Conservation (phyloP, 1,140 invertebrate species). For the Oreohelix idahoensis region DNA sequence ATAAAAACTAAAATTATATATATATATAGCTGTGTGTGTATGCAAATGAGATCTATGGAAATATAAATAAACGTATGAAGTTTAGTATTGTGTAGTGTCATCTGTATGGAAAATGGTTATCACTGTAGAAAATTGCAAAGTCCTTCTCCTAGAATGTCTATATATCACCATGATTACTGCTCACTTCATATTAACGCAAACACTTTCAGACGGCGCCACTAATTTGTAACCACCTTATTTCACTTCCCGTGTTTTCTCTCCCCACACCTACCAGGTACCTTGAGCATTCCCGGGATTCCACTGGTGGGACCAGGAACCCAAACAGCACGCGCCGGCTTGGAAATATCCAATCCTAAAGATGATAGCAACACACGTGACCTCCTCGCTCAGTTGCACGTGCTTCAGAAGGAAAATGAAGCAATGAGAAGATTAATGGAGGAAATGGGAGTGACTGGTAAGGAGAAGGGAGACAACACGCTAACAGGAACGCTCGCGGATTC, state of each 20-base stretch:
- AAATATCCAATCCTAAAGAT: constrained; percentile 17
- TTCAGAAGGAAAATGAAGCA: constrained; percentile 45
- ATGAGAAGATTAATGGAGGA: constrained; percentile 33
- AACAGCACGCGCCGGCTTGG: constrained; percentile 12
- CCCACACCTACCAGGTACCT: not conserved
- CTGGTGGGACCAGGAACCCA: constrained; percentile 13
- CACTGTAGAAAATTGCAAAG: no score
- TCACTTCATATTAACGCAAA: no score
- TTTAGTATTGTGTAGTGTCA: no score
- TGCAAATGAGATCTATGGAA: no score
- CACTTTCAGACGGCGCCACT: no score
- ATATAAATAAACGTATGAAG: no score
- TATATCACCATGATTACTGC: no score
- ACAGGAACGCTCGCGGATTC: not conserved
- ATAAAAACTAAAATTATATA: no score
- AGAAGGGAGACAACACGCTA: not conserved
- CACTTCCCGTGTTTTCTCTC: not conserved
- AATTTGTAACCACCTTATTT: no score
- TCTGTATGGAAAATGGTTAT: no score
- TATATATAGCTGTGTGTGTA: no score
- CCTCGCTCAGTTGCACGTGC: constrained; percentile 38
- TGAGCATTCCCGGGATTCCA: constrained; percentile 38
- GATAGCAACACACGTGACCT: constrained; percentile 67
- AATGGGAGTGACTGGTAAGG: not conserved
- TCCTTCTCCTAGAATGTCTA: no score